phyloP scores from a whole-genome alignment of 2,797 vertebrate genomes.

The Naso thynnoides region DNA sequence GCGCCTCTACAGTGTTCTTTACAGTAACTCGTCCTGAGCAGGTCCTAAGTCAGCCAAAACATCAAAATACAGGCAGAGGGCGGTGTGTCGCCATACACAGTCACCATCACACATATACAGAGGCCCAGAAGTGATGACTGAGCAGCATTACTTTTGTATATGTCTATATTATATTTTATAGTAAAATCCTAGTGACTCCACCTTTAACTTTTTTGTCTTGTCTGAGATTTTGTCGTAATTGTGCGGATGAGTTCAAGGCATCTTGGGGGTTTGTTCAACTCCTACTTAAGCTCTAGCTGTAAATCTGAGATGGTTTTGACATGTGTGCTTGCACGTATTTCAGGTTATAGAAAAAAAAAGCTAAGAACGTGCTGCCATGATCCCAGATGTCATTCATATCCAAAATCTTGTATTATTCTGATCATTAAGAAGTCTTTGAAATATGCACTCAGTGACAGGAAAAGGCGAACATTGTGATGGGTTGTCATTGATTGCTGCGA shows the following conservation, averaged over 20 bases:
- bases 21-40: too few relatives aligned
- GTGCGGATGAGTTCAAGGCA: conserved; percentile 3
- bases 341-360: conserved; percentile 4
- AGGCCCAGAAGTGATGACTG: too few relatives aligned
- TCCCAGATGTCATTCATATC: conserved; percentile 38
- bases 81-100: too few relatives aligned
- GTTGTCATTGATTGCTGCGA: conserved; percentile 39
- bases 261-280: conserved; percentile 8
- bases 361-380: conserved; percentile 4
- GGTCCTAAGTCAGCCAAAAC: too few relatives aligned
- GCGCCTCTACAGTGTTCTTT: too few relatives aligned
- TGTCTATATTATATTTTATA: too few relatives aligned
- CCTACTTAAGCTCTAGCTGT: conserved; percentile 1
- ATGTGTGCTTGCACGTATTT: conserved; percentile 5
- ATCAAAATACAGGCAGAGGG: too few relatives aligned
- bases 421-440: conserved; percentile 51
- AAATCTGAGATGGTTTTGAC: conserved; percentile 38
- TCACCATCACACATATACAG: too few relatives aligned
- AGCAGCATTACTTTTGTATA: too few relatives aligned
- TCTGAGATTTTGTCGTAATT: conserved; percentile 20
- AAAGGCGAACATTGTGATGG: conserved; percentile 37
- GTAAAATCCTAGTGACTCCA: too few relatives aligned
- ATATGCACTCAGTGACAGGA: conserved; percentile 39
- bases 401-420: conserved; percentile 34
- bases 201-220: conserved; percentile 25